phyloP scores from a whole-genome alignment of 2,797 vertebrate genomes.

The Pipistrellus pipistrellus region DNA sequence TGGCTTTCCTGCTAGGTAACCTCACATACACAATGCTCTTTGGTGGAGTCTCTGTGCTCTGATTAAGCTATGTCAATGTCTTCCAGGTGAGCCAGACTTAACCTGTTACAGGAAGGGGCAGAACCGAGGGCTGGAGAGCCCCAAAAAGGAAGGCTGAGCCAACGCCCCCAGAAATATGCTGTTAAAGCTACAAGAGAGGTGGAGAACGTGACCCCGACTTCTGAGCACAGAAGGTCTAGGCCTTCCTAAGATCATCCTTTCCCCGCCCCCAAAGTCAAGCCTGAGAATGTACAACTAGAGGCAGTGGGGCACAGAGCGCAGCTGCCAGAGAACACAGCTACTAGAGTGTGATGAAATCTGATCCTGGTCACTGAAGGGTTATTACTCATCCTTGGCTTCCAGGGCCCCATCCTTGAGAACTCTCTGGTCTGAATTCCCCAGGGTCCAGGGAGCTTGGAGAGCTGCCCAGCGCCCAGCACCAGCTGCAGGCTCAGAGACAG shows the following conservation, averaged over 20 bases:
- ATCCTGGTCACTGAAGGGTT: conserved; percentile 79
- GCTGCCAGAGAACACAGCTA: background rate
- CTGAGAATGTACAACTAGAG: background rate
- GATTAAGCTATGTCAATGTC: background rate
- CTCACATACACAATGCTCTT: background rate
- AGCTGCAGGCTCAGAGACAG: conserved; percentile 81
- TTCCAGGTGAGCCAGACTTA: background rate
- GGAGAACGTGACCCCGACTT: background rate
- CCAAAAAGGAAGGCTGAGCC: background rate
- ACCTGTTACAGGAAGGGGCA: background rate
- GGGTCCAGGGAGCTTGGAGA: conserved; percentile 82
- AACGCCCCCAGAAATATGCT: background rate
- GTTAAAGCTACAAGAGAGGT: background rate
- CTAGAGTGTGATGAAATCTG: conserved; percentile 69
- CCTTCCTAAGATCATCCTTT: background rate
- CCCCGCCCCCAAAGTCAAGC: background rate
- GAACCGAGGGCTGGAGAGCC: background rate
- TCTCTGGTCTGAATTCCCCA: conserved; percentile 81
- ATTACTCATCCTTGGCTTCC: conserved; percentile 83
- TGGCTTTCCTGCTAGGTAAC: background rate
- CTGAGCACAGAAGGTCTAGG: background rate
- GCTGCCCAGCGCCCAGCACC: conserved; percentile 78
- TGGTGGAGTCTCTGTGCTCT: background rate
- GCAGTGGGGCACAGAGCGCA: fast-evolving
- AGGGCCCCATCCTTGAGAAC: conserved; percentile 43